Base-by-base conservation (phyloP, 2,888 invertebrate species). In the Kryphioiulus occultus region DNA sequence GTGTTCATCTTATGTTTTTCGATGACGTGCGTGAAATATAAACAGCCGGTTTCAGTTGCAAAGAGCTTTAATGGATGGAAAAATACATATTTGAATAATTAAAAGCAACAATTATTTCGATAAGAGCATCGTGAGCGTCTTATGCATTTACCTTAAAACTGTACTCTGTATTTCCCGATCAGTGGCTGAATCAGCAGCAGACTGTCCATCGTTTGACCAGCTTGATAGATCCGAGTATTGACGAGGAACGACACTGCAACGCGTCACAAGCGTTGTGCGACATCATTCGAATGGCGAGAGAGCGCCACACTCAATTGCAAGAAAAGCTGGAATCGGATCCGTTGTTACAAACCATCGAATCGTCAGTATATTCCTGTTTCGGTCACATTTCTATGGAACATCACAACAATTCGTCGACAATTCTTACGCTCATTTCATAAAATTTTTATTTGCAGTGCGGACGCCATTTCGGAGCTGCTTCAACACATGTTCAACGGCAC, bases 161-260 rank as follows among this genome's bases (percentile, higher is more conserved):
- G 44, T 85, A 26, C 86, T 59, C 15, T 35, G 30, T 35, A 59
- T 87, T 87, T 44, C 26, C 89, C 84, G 90, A 91, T 26, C 92
- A 98, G 98, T 98, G 98, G 97, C 93, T 98, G 91, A 96, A 96
- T 92, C 96, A 96, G 92, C 95, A 97, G 92, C 94, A 95, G 92
- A 94, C 98, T 91, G 95, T 98, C 90, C 96, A 96, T 93, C 95
- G 95, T 92, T 93, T 98, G 91, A 93, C 95, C 89, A 93, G 92
- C 89, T 92, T 95, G 90, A 93, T 95, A 91, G 93, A 95, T 90
- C 94, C 95, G 89, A 93, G 94, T 90, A 92, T 94, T 90, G 95
- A 95, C 91, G 93, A 94, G 90, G 95, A 95, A 91, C 95, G 95
- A 91, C 96, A 98, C 91, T 94, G 94, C 91, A 98, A 97, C 93